Conservation (phyloP, 2,797 vertebrate species). For the Heteromormyrus szaboi region DNA sequence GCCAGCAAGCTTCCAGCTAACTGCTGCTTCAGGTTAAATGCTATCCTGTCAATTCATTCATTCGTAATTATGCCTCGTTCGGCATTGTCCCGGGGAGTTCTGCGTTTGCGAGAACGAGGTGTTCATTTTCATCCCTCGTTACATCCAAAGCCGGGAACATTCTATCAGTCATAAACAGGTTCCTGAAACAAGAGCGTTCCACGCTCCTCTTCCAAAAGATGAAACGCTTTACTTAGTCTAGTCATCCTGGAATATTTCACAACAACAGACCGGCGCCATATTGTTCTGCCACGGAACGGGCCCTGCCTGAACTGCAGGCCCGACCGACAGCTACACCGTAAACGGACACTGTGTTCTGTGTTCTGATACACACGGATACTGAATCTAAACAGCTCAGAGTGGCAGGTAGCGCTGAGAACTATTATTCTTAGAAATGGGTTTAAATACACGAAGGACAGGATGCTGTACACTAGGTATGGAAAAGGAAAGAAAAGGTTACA, state of each 20-base stretch:
- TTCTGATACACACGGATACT: neutral
- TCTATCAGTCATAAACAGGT: neutral
- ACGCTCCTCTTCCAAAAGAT: neutral
- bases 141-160: neutral
- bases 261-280: neutral
- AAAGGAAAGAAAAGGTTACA: neutral
- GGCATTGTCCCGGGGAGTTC: neutral
- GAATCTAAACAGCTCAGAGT: neutral
- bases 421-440: neutral
- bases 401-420: neutral
- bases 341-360: neutral
- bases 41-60: neutral
- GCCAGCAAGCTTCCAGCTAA: neutral
- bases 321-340: neutral
- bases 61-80: neutral
- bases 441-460: neutral
- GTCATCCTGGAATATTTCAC: neutral
- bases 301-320: neutral
- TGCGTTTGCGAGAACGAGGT: neutral
- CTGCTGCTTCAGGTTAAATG: neutral
- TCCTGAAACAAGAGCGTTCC: neutral
- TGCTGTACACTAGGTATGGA: neutral
- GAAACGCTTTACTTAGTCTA: neutral
- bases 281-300: neutral
- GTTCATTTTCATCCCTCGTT: neutral